These are phyloP conservation scores for Hemicordylus capensis DNA, from an alignment of 2,113 vertebrate species.

Conservation along the genomic window DNA sequence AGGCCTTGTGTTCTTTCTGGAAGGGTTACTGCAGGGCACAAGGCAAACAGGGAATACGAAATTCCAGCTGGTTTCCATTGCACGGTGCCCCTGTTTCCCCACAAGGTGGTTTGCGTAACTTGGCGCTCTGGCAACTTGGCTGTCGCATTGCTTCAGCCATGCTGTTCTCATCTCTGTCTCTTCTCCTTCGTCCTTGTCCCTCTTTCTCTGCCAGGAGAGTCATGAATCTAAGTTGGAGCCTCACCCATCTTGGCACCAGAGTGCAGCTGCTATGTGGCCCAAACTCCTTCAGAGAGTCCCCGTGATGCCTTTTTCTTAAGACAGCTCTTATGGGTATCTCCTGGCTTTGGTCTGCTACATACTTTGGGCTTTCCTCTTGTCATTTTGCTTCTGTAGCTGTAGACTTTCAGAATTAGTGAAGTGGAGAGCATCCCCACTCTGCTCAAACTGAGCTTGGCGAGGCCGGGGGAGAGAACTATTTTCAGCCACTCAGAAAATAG, in stretches of 20 bases:
- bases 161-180: not conserved
- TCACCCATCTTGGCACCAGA: not conserved
- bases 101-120: not conserved
- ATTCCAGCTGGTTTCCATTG: not conserved
- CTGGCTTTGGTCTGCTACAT: not conserved
- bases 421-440: too few relatives aligned
- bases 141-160: not conserved
- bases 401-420: too few relatives aligned
- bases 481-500: too few relatives aligned
- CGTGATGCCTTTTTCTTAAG: not conserved
- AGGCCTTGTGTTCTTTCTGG: not conserved
- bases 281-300: not conserved
- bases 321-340: not conserved
- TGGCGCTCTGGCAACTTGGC: accelerated
- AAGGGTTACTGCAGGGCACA: accelerated
- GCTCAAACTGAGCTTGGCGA: too few relatives aligned
- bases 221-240: not conserved
- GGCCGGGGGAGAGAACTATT: too few relatives aligned
- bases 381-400: too few relatives aligned
- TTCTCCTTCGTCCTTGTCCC: conserved; percentile 2
- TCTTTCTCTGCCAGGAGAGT: not conserved
- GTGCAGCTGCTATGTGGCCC: not conserved
- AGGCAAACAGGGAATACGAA: not conserved
- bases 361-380: too few relatives aligned
- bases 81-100: conserved; percentile 6